Evolutionary conservation across 2,888 invertebrate genomes (phyloP), one percentile per base, ranked within the genome.

Genomic region (Drosophila gaucha): DNA sequence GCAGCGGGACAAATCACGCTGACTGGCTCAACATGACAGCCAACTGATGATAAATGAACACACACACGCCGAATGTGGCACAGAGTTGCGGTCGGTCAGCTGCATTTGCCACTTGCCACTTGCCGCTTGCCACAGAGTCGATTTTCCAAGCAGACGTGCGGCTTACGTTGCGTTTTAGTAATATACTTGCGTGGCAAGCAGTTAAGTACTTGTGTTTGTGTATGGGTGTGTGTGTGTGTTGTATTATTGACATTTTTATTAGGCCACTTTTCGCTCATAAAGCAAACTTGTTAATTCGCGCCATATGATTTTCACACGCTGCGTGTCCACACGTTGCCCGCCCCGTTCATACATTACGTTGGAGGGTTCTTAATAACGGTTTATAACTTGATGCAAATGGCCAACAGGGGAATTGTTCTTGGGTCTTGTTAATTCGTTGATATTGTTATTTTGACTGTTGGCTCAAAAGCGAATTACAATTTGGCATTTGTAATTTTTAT

Each of bases 241-340:
- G 58, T 69, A 76, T 69, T 79, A 83, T 83, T 80, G 86, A 76
- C 76, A 76, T 69, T 83, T 86, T 86, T 79, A 86, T 86, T 76
- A 62, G 80, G 39, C 63, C 46, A 64, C 59, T 76, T 64, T 71
- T 65, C 52, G 66, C 60, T 56, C 63, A 59, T 82, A 68, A 80
- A 73, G 65, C 54, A 75, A 65, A 76, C 73, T 83, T 80, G 84
- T 86, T 80, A 79, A 83, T 83, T 83, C 67, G 56, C 69, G 44
- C 55, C 86, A 86, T 69, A 68, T 72, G 86, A 62, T 47, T 33
- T 36, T 39, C 39, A 20, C 51, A 50, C 46, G 43, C 39, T 8
- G 24, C 28, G 8, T n/a, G n/a, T 20, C 44, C 51, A 50, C 36
- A 22, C 33, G 5, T 28, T 12, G 9, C 20, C 2, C 16, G 6